phyloP scores from a whole-genome alignment of 2,113 vertebrate species.

The Grallaria varia region DNA sequence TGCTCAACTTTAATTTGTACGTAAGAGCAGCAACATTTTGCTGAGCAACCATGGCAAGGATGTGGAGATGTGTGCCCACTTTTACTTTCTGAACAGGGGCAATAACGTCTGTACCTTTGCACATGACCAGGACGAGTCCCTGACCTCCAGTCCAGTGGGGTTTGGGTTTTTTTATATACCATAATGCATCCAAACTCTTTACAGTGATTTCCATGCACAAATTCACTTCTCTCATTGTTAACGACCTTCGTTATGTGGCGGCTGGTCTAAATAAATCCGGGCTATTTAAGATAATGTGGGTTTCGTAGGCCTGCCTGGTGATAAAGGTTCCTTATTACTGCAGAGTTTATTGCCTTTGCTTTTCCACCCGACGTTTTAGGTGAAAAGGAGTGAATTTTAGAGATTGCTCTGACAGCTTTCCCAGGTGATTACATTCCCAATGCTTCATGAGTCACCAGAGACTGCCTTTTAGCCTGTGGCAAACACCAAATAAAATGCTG shows the following conservation, averaged over 20 bases:
- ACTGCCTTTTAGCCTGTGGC: background rate
- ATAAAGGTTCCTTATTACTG: background rate
- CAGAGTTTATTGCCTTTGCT: background rate
- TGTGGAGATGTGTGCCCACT: background rate
- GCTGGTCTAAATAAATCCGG: background rate
- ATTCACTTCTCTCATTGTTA: background rate
- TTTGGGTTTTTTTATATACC: background rate
- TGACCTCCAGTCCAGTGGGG: background rate
- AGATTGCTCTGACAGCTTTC: background rate
- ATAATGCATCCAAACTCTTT: background rate
- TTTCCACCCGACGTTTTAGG: slow-evolving; percentile 13
- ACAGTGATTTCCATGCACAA: background rate
- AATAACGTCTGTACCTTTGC: background rate
- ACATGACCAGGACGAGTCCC: background rate
- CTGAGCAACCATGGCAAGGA: background rate
- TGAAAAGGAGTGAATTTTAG: background rate
- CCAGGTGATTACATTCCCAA: background rate
- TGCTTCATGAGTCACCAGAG: background rate
- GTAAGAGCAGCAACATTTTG: background rate
- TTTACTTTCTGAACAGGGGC: background rate
- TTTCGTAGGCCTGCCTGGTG: background rate
- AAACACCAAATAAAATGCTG: background rate
- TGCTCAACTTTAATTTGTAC: background rate
- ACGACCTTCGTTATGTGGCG: background rate
- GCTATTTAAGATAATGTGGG: background rate